phyloP scores from a whole-genome alignment of 2,888 invertebrate genomes.

The Meliscaeva auricollis region DNA sequence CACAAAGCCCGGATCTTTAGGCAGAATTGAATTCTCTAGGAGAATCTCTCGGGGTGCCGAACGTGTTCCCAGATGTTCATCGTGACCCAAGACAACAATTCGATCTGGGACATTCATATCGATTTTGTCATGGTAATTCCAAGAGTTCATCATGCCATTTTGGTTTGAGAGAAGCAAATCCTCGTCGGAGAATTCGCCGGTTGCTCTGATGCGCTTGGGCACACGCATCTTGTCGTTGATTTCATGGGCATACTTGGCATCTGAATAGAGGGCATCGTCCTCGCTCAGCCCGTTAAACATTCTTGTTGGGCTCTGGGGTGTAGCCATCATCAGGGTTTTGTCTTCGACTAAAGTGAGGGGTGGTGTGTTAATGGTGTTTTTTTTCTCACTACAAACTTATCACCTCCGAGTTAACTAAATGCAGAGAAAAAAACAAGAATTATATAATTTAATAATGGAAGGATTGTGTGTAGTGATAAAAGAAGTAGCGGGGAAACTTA shows the following conservation, averaged over 20 bases:
- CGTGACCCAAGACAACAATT: constrained; percentile 94
- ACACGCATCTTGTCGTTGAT: constrained; percentile 93
- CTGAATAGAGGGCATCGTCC: constrained; percentile 83
- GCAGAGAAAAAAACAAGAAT: not conserved
- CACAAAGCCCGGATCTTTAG: constrained; percentile 89
- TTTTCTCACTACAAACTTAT: not conserved
- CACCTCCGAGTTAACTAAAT: not conserved
- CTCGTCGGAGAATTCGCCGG: constrained; percentile 88
- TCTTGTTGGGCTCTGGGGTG: constrained; percentile 87
- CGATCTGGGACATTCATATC: constrained; percentile 97
- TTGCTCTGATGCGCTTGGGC: constrained; percentile 91
- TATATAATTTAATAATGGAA: not conserved
- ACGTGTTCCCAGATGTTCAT: constrained; percentile 88
- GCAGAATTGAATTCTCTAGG: constrained; percentile 92
- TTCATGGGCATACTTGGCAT: constrained; percentile 89
- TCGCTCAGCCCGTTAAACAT: constrained; percentile 88
- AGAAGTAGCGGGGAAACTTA: not conserved
- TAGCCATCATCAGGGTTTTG: constrained; percentile 84
- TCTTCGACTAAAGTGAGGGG: not conserved
- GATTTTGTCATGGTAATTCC: constrained; percentile 90
- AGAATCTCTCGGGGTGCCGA: constrained; percentile 95
- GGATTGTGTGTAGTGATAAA: not conserved
- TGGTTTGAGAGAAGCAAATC: constrained; percentile 87
- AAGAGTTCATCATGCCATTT: constrained; percentile 85
- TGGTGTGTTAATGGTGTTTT: constrained; percentile 4